These are phyloP conservation scores for Oceanodroma leucorhoa DNA, from an alignment of 2,797 vertebrate species.

Conservation along the genomic window DNA sequence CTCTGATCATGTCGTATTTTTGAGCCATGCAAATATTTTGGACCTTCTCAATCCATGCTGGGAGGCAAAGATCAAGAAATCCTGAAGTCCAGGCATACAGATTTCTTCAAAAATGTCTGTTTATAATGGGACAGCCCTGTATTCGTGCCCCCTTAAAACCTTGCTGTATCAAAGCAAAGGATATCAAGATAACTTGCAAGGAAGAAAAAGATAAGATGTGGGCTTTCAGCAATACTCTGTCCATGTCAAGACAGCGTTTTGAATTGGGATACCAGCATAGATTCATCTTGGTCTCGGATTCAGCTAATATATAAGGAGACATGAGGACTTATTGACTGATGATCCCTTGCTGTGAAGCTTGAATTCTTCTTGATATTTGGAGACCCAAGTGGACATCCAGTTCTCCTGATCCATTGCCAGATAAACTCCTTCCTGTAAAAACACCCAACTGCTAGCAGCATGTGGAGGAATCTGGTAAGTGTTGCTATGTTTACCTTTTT, in stretches of 20 bases:
- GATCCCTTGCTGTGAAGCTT: background rate
- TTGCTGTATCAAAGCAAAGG: background rate
- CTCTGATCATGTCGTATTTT: slow-evolving; percentile 15
- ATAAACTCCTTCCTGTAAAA: background rate
- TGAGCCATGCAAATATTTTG: slow-evolving; percentile 2
- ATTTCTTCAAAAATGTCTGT: background rate
- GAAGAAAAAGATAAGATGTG: background rate
- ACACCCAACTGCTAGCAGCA: background rate
- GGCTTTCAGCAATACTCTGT: background rate
- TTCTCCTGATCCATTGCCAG: background rate
- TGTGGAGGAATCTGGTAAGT: slow-evolving; percentile 12
- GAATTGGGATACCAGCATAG: background rate
- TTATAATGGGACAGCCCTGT: background rate
- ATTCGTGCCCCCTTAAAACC: background rate
- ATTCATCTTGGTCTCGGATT: background rate
- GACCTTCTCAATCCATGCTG: background rate
- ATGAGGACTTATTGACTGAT: background rate
- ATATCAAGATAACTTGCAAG: background rate
- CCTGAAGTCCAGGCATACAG: background rate
- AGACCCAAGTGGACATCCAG: background rate
- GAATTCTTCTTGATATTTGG: background rate
- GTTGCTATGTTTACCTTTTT: background rate
- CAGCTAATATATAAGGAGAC: background rate
- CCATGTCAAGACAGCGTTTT: background rate
- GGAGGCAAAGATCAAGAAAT: slow-evolving; percentile 19